Percentiles rank a stretch among this genome's conserved stretches.
These are phyloP conservation scores for Psilanteris sp. DNA, from an alignment of 1,140 invertebrate species.

Conservation along the genomic window DNA sequence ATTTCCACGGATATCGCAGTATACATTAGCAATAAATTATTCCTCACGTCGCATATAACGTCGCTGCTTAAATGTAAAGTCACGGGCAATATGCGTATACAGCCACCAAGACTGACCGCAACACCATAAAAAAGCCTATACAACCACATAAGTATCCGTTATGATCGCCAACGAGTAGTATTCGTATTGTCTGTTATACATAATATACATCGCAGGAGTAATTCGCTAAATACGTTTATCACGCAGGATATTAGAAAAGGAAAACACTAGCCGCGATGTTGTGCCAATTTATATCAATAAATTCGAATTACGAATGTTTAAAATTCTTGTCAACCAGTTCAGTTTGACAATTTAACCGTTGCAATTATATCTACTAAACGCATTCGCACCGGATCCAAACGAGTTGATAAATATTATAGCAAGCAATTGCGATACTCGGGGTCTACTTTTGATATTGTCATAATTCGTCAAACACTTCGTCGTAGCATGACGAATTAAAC, in stretches of 20 bases:
- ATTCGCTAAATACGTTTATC: slow-evolving; percentile 37
- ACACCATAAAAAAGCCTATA: slow-evolving; percentile 39
- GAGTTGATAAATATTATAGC: too few species aligned
- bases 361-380: too few species aligned
- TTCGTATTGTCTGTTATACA: slow-evolving; percentile 29
- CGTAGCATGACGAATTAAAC: too few species aligned
- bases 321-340: too few species aligned
- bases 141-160: slow-evolving; percentile 38
- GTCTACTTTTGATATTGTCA: too few species aligned
- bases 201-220: not conserved
- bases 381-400: too few species aligned
- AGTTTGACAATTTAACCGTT: too few species aligned
- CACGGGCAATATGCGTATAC: slow-evolving; percentile 54
- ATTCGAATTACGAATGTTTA: too few species aligned
- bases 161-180: slow-evolving; percentile 38
- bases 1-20: slow-evolving; percentile 51
- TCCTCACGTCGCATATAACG: slow-evolving; percentile 46
- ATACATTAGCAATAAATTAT: slow-evolving; percentile 63
- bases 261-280: too few species aligned
- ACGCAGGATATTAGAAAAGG: too few species aligned
- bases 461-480: not conserved
- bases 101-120: slow-evolving; percentile 34
- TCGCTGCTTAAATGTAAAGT: slow-evolving; percentile 50
- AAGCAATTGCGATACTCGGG: too few species aligned
- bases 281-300: too few species aligned